These are phyloP conservation scores for Cacatua alba DNA, from an alignment of 2,113 vertebrate species.

Conservation along the genomic window DNA sequence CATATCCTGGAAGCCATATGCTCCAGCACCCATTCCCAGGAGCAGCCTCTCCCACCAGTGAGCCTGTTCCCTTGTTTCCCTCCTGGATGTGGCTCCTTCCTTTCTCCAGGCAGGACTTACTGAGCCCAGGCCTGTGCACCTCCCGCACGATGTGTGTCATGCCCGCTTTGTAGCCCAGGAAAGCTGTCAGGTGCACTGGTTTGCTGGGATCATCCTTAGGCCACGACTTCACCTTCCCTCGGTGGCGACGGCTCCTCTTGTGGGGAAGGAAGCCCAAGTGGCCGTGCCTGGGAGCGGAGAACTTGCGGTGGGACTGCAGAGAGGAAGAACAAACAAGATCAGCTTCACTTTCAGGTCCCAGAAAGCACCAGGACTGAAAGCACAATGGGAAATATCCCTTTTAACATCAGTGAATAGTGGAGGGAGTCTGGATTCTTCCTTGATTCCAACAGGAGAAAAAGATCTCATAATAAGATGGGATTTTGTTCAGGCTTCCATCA, in stretches of 20 bases:
- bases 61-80: not conserved
- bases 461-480: not conserved
- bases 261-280: constrained; percentile 83
- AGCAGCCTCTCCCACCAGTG: not conserved
- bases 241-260: constrained; percentile 78
- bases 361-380: not conserved
- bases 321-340: not conserved
- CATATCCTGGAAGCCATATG: not conserved
- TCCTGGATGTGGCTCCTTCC: not conserved
- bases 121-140: constrained; percentile 78
- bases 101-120: constrained; percentile 63
- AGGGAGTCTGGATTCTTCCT: not conserved
- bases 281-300: constrained; percentile 82
- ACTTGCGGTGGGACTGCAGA: constrained; percentile 81
- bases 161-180: constrained; percentile 85
- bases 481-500: not conserved
- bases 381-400: fast-evolving
- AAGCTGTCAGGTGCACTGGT: constrained; percentile 81
- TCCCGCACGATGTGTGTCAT: constrained; percentile 83
- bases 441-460: not conserved
- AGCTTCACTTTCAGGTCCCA: not conserved
- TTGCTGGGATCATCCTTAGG: constrained; percentile 80
- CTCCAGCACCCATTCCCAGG: not conserved
- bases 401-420: not conserved
- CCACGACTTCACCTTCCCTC: constrained; percentile 83